These are phyloP conservation scores for Drosophila pseudoananassae DNA, from an alignment of 1,140 invertebrate genomes.

Conservation along the genomic window DNA sequence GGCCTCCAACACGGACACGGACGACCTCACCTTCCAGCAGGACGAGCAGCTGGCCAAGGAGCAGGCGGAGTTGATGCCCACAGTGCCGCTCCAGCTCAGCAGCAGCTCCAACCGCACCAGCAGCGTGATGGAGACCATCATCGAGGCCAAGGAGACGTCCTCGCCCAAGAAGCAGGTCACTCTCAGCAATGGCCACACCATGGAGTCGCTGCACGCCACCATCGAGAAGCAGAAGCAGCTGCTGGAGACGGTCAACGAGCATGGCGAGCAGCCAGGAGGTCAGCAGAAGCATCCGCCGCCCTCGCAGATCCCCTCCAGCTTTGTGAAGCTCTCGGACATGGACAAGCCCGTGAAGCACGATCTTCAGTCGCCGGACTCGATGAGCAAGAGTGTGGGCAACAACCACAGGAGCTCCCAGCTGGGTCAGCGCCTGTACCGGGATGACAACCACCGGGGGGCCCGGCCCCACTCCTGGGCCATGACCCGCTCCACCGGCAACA, in stretches of 20 bases:
- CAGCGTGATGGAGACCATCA: slow-evolving; percentile 82
- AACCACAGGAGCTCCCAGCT: slow-evolving; percentile 78
- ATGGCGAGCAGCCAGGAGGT: slow-evolving; percentile 45
- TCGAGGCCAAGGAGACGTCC: slow-evolving; percentile 80
- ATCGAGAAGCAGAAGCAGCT: slow-evolving; percentile 83
- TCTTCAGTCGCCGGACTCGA: slow-evolving; percentile 72
- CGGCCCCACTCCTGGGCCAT: slow-evolving; percentile 86
- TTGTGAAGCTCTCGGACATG: slow-evolving; percentile 86
- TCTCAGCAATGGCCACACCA: slow-evolving; percentile 64
- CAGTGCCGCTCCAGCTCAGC: slow-evolving; percentile 42
- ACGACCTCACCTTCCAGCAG: slow-evolving; percentile 83
- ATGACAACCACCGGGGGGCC: slow-evolving; percentile 86
- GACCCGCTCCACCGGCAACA: slow-evolving; percentile 85
- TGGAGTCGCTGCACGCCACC: slow-evolving; percentile 82
- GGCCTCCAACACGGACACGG: slow-evolving; percentile 79
- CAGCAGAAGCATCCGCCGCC: slow-evolving; percentile 61
- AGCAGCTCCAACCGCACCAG: slow-evolving; percentile 65
- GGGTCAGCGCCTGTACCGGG: slow-evolving; percentile 85
- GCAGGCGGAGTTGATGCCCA: slow-evolving; percentile 47
- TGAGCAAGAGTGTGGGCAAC: slow-evolving; percentile 81
- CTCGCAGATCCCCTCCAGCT: slow-evolving; percentile 59
- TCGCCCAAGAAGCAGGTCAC: slow-evolving; percentile 75
- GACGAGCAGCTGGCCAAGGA: slow-evolving; percentile 71
- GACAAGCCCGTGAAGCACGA: slow-evolving; percentile 85
- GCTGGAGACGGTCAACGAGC: slow-evolving; percentile 80